Base-by-base conservation (phyloP, 2,888 invertebrate species). In the Oxystoma pomonae region DNA sequence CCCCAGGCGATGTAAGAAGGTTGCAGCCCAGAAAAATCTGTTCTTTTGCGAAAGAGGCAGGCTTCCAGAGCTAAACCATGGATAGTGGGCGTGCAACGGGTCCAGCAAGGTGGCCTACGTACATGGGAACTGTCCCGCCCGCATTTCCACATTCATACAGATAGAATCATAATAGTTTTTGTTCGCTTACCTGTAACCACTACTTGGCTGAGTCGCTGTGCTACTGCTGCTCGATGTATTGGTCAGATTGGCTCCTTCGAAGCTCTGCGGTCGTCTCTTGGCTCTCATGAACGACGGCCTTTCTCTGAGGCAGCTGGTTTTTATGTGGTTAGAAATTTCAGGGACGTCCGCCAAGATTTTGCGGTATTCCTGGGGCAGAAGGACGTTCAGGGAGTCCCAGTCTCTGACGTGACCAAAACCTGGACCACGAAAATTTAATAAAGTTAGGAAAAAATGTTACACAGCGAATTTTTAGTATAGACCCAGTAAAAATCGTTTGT, bases 341-440 rank as follows among this genome's bases (percentile, higher is more conserved):
- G 93, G 93, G 73, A 93, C 86, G 77, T 92, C 91, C 16, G 89
- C 85, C 58, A 95, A 78, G 68, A 94, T 84, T 74, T 90, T 88
- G 68, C 87, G 86, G 77, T 91, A 94, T 78, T 97, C 94, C 68
- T 85, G 83, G 1, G 97, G 97, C 67, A 97, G 81, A 58, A 97
- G 83, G 70, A 96, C 90, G 72, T 92, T 93, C 59, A 97, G 82
- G 0, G 95, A 96, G 73, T 94, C 93, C 96, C 96, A 97, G 79
- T 97, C 97, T 76, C 89, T 87, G 7, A 97, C 90, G 76, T 96
- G 95, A 53, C 87, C 85, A 67, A 93, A 88, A 60, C 92, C 92
- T 35, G n/a, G n/a, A n/a, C n/a, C n/a, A n/a, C n/a, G n/a, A n/a
- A 35, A 35, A 35, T 35, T 35, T 35, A 35, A 35, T 35, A 35